Base-by-base conservation (phyloP, 2,888 invertebrate species). In the Phrixothrix hirtus region DNA sequence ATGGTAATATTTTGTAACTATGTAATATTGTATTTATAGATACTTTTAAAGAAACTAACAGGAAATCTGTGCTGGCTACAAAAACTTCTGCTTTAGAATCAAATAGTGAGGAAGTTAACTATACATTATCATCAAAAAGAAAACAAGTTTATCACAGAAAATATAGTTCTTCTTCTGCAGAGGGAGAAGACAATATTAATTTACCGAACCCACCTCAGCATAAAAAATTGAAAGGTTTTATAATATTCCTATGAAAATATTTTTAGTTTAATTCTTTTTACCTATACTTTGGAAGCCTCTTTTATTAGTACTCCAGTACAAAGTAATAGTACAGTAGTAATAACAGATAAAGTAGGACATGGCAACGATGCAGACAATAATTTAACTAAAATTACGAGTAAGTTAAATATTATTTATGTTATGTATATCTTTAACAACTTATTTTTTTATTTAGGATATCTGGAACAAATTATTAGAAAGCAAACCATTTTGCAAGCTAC, bases 61-160 rank as follows among this genome's bases (percentile, higher is more conserved):
- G n/a, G 16, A 34, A 34, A 34, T 34, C 34, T 9, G 6, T 34
- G 15, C 9, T 13, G 34, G 34, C 15, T 2, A 34, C 13, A 9
- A 14, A 13, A 9, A 15, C 15, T 34, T 34, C 34, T 7, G 34
- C 14, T 34, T 34, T 34, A n/a, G 34, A 14, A 13, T 34, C 15
- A 15, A 2, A 13, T 9, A 15, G 15, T 34, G 15, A 34, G 9
- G 10, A 1, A 13, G 9, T 7, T 12, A 10, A 2, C 9, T 5
- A 9, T 14, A 9, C 15, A 7, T 9, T 34, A 1, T 5, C 14
- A 7, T 34, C 34, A 12, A 34, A 13, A 14, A 34, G 16, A 34
- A 12, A 10, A 13, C 14, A 34, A 14, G 16, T 15, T 2, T 34
- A 9, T 34, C 4, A 13, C 6, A 34, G 16, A 34, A 34, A 14